Evolutionary conservation across 2,888 invertebrate genomes (phyloP), one percentile per base, ranked within the genome.

Genomic region (Drosophila helvetica): DNA sequence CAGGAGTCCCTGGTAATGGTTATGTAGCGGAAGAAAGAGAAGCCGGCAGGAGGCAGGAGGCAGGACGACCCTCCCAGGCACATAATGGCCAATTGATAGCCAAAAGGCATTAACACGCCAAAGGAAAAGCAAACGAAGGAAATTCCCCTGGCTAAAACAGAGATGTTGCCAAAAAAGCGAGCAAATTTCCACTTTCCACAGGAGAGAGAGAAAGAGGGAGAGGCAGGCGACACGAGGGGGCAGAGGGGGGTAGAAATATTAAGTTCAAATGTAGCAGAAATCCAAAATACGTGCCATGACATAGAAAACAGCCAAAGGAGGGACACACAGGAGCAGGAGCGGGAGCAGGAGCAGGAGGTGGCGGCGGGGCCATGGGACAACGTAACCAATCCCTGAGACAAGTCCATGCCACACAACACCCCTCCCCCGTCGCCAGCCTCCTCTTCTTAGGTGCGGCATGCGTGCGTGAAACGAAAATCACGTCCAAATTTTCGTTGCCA

Each of bases 261-360:
- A 87, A 86, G 85, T 85, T 86, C 85, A 86, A 85, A 85, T 85
- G 87, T 86, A 85, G 87, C 85, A 82, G 87, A 85, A 86, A 85
- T 85, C 87, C 87, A 84, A 75, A 77, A 78, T 85, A 85, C 87
- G 84, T 85, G 84, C 84, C 84, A 78, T 71, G 86, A 79, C 83
- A 83, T 71, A 86, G 83, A 80, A 83, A 83, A 80, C 83, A 83
- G 86, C 68, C 53, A 57, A 60, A 43, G 30, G 38, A 22, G 15
- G 38, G 46, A 8, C 25, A 18, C 15, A 17, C 3, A 19, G 3
- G 1, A 33, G n/a, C n/a, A n/a, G n/a, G n/a, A n/a, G n/a, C n/a
- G n/a, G 17, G 12, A 6, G 9, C 19, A n/a, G 22, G 10, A 12
- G 50, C 17, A 15, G n/a, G 17, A 7, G 46, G 42, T 1, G 12